Evolutionary conservation across 2,113 vertebrate genomes (phyloP).

Genomic region (Anolis carolinensis): DNA sequence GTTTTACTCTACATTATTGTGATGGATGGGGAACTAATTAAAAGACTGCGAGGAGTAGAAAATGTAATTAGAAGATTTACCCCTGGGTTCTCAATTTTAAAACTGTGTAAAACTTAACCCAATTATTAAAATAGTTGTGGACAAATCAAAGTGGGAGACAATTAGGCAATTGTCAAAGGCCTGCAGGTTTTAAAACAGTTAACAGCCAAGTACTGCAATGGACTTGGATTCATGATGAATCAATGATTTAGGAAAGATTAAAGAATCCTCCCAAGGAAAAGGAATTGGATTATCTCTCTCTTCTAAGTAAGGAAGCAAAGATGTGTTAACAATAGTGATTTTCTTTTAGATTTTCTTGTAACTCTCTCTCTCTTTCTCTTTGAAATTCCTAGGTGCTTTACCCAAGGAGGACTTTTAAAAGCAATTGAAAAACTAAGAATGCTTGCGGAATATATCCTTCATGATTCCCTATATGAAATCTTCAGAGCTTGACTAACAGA

Average conservation of each 20-base stretch:
- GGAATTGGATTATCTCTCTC: background rate
- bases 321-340: background rate
- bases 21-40: background rate
- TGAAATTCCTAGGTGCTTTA: background rate
- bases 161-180: background rate
- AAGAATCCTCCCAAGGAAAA: background rate
- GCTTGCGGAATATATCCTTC: background rate
- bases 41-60: conserved; percentile 3
- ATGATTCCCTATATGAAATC: background rate
- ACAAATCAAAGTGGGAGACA: background rate
- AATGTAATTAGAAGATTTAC: conserved; percentile 10
- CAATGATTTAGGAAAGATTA: background rate
- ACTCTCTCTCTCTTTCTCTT: background rate
- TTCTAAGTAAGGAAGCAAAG: background rate
- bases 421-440: too few species aligned
- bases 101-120: background rate
- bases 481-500: background rate
- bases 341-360: background rate
- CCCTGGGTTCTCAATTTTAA: background rate
- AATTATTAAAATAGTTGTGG: background rate
- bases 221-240: background rate
- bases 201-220: background rate
- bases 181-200: background rate
- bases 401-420: too few species aligned
- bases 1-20: background rate